Evolutionary conservation across 2,113 vertebrate genomes (phyloP).

Genomic region (Mionectes macconnelli): DNA sequence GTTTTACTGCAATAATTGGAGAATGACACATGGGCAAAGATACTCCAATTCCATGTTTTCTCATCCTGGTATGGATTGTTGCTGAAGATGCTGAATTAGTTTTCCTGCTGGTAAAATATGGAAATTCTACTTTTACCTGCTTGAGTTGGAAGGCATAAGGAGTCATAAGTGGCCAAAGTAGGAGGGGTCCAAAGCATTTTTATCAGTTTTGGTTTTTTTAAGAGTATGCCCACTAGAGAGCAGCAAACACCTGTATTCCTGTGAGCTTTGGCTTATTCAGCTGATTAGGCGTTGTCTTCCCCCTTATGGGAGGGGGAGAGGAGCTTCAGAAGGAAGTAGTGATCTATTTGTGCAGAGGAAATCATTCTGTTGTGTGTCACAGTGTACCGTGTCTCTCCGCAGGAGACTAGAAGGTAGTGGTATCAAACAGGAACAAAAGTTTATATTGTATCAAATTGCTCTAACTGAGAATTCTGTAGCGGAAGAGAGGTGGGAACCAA

Average conservation of each 20-base stretch:
- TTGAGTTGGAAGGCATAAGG: neutral
- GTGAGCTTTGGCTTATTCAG: neutral
- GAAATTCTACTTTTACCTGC: neutral
- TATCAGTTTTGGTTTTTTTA: neutral
- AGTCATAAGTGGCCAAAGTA: neutral
- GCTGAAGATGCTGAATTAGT: neutral
- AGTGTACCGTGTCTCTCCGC: neutral
- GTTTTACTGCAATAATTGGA: neutral
- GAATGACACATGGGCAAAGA: neutral
- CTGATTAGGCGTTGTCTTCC: neutral
- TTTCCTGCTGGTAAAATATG: neutral
- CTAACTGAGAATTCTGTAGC: neutral
- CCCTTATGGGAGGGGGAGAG: neutral
- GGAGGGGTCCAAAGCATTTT: neutral
- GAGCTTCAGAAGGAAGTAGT: neutral
- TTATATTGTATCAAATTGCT: neutral
- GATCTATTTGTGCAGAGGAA: rapidly evolving
- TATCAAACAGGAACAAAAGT: neutral
- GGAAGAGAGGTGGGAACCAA: neutral
- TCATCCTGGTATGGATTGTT: neutral
- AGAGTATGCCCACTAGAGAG: neutral
- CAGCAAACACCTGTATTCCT: neutral
- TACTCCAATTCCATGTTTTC: rapidly evolving
- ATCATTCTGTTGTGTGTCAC: neutral
- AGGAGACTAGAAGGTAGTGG: neutral